These are phyloP conservation scores for Sus scrofa DNA, from an alignment of 2,113 vertebrate species.

Conservation along the genomic window DNA sequence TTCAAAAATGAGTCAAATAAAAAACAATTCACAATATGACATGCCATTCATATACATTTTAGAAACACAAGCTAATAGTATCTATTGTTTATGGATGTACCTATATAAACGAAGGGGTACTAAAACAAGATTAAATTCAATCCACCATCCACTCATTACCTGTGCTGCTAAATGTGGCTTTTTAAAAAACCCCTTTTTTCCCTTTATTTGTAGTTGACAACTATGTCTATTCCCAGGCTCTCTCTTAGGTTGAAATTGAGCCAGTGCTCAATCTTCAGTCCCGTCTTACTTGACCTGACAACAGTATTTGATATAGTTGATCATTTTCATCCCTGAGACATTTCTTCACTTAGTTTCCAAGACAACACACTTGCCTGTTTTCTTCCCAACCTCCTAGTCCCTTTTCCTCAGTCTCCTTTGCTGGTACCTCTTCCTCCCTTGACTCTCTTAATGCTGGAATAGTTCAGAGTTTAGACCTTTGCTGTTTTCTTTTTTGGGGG, in stretches of 20 bases:
- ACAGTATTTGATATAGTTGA: not conserved
- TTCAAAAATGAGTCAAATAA: slow-evolving; percentile 22
- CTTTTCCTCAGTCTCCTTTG: not conserved
- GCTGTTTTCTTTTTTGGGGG: not conserved
- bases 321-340: not conserved
- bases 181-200: not conserved
- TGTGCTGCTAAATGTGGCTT: not conserved
- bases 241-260: not conserved
- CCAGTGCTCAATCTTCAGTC: not conserved
- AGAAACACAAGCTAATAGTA: not conserved
- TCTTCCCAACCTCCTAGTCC: not conserved
- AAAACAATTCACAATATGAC: not conserved
- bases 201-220: not conserved
- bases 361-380: not conserved
- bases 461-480: not conserved
- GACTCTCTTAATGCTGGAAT: not conserved
- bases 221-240: not conserved
- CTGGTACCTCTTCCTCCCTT: not conserved
- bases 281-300: not conserved
- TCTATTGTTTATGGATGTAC: not conserved
- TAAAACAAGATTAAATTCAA: slow-evolving; percentile 2
- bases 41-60: not conserved
- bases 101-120: not conserved
- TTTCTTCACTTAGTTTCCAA: not conserved
- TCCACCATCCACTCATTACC: not conserved